Evolutionary conservation across 1,140 invertebrate genomes (phyloP).

Genomic region (Aphaenogaster ashmeadi): DNA sequence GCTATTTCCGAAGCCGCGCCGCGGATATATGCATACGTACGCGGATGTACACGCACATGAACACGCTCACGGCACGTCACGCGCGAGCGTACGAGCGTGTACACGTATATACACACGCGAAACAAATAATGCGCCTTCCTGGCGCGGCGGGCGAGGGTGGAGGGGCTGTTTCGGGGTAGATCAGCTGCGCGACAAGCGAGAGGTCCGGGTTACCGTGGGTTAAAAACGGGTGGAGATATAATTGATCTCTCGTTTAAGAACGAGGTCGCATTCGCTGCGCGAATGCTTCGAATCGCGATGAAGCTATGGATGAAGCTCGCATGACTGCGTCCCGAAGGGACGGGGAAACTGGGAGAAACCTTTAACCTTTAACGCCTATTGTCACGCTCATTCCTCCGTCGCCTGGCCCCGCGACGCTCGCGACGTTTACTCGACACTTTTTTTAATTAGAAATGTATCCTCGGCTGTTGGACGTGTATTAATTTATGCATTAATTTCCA

Average conservation of each 20-base stretch:
- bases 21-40: neutral
- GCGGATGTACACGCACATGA: neutral
- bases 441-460: neutral
- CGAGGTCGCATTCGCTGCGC: neutral
- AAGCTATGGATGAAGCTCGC: neutral
- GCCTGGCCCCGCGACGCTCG: neutral
- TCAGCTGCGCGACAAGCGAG: neutral
- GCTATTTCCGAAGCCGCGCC: slow-evolving; percentile 2
- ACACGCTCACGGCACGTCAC: no score
- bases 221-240: neutral
- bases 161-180: neutral
- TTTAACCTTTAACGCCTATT: neutral
- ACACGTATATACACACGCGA: neutral
- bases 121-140: neutral
- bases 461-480: no score
- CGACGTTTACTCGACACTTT: neutral
- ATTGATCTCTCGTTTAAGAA: neutral
- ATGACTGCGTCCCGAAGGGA: neutral
- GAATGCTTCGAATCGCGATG: no score
- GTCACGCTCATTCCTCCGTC: neutral
- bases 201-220: neutral
- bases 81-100: no score
- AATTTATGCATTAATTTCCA: no score
- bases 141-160: neutral
- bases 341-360: neutral